Evolutionary conservation across 2,113 vertebrate species (phyloP), one percentile per base, ranked within the genome.

Genomic region (Cyprinodon brontotheroides): DNA sequence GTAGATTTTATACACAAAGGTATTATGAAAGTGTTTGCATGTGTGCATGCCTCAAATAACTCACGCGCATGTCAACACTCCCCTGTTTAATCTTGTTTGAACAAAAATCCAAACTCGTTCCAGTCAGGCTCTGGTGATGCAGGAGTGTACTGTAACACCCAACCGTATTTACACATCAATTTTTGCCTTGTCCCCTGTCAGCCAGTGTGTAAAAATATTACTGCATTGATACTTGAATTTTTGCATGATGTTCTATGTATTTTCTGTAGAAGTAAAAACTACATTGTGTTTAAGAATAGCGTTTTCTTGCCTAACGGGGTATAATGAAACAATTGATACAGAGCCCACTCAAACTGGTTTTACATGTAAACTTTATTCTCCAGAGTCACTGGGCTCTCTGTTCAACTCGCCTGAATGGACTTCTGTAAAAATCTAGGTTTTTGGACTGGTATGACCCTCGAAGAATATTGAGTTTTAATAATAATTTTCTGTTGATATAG

Each of bases 21-120:
- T 80, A 79, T 48, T 66, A 72, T 9, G 45, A 77, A 83, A 87
- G 78, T 74, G 72, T 78, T 81, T 81, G 86, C 83, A 84, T 78
- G 79, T 68, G 78, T 45, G 12, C 71, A 38, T 65, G 50, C 75
- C 77, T 68, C 65, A 50, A 86, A 85, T 80, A 73, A 85, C 84
- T 85, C 76, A 77, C 72, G 78, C 78, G 68, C 38, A 69, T 78
- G 85, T 89, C 82, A 85, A 87, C 83, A 79, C 77, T 77, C 65
- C 74, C 65, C 17, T 61, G 72, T 87, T 87, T 86, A 87, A 88
- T 90, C 84, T 83, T 78, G 81, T 85, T 85, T 88, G 83, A 81
- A 89, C 81, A 77, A 53, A 66, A 81, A 82, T 68, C 81, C 86
- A 91, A 86, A 60, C 87, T 79, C 84, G 80, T 79, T 82, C 78